Conservation (phyloP, 2,113 vertebrate species). For the Labeo catla region DNA sequence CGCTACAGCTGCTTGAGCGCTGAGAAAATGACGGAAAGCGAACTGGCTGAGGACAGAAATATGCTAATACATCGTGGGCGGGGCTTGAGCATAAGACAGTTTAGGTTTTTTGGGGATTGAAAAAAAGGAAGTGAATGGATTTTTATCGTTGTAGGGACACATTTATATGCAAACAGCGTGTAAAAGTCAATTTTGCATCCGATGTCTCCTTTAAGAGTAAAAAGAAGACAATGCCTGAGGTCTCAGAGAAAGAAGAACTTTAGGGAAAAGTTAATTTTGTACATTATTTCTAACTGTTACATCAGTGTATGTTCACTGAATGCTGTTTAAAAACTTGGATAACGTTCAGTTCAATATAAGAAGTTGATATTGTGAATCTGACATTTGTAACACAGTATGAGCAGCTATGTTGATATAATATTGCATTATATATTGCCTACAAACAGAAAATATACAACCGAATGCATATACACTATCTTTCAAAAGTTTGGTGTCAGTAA, state of each 20-base stretch:
- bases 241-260: background rate
- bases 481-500: background rate
- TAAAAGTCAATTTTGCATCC: too few relatives aligned
- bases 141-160: too few relatives aligned
- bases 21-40: too few relatives aligned
- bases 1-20: too few relatives aligned
- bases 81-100: too few relatives aligned
- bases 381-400: background rate
- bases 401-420: background rate
- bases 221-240: background rate
- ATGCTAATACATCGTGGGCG: too few relatives aligned
- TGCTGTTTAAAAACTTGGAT: background rate
- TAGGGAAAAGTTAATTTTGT: conserved; percentile 33
- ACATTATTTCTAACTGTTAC: conserved; percentile 24
- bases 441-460: background rate
- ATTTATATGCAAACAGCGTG: too few relatives aligned
- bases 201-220: background rate
- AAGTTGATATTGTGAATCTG: background rate
- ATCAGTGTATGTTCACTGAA: background rate
- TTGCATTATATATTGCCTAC: background rate
- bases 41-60: too few relatives aligned
- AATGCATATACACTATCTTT: background rate
- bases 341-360: background rate
- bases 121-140: too few relatives aligned
- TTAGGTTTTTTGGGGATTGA: too few relatives aligned